These are phyloP conservation scores for Furcifer pardalis DNA, from an alignment of 2,797 vertebrate species.

Conservation along the genomic window DNA sequence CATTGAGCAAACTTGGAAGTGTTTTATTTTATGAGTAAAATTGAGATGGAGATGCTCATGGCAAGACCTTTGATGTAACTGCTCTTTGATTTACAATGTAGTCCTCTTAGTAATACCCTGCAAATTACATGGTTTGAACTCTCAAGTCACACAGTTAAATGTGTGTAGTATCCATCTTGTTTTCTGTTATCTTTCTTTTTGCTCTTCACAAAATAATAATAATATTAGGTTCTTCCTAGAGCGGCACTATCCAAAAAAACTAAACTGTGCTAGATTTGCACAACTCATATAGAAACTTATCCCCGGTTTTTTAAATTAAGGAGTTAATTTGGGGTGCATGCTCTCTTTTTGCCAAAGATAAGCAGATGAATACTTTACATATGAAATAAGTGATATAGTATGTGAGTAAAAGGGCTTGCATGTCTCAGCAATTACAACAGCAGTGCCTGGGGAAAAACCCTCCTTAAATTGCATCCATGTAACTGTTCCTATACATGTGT, in stretches of 20 bases:
- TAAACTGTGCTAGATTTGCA: neutral
- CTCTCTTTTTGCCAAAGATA: neutral
- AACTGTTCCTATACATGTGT: conserved; percentile 96
- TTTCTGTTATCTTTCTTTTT: conserved; percentile 56
- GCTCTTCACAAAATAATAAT: conserved; percentile 20
- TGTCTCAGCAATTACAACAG: conserved; percentile 35
- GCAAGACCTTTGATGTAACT: conserved; percentile 56
- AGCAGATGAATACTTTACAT: neutral
- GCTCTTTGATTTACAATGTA: conserved; percentile 55
- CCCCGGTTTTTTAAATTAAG: neutral
- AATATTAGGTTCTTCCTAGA: conserved; percentile 24
- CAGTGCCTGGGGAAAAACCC: conserved; percentile 77
- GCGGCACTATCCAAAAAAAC: neutral
- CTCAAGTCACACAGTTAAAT: conserved; percentile 61
- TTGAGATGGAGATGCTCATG: conserved; percentile 51
- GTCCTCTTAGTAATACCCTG: conserved; percentile 45
- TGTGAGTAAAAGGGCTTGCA: conserved; percentile 40
- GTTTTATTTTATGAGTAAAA: conserved; percentile 45
- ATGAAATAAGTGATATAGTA: conserved; percentile 13
- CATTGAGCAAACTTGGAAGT: conserved; percentile 55
- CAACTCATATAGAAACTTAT: neutral
- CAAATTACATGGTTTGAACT: conserved; percentile 59
- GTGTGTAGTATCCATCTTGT: conserved; percentile 61
- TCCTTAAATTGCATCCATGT: conserved; percentile 88
- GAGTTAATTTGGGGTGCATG: neutral